phyloP scores from a whole-genome alignment of 2,113 vertebrate genomes.

The Dromaius novaehollandiae region DNA sequence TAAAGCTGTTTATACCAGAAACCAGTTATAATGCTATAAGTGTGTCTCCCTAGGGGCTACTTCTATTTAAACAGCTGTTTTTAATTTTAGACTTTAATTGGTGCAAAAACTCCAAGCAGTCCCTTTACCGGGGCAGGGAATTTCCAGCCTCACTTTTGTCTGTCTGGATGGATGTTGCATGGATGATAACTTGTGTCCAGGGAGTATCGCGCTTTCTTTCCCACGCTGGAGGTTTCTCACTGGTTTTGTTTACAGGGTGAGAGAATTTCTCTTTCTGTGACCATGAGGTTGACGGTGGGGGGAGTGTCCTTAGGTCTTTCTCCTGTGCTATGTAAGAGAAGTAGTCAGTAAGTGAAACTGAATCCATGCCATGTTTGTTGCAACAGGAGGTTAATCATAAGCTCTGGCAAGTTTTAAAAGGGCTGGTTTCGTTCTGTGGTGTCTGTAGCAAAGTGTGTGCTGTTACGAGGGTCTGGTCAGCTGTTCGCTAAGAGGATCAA shows the following conservation, averaged over 20 bases:
- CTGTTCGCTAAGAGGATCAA: neutral
- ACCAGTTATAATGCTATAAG: constrained; percentile 16
- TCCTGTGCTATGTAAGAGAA: neutral
- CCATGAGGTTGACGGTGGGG: neutral
- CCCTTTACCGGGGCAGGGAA: constrained; percentile 21
- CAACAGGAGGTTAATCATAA: constrained; percentile 55
- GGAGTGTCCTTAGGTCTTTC: neutral
- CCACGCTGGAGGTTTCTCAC: neutral
- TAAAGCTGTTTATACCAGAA: constrained; percentile 31
- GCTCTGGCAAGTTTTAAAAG: constrained; percentile 29
- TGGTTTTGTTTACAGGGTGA: neutral
- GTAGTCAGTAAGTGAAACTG: constrained; percentile 37
- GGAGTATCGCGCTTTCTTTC: neutral
- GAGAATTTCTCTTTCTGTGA: neutral
- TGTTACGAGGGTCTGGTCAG: neutral
- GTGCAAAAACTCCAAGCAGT: neutral
- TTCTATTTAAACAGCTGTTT: constrained; percentile 47
- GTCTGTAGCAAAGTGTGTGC: neutral
- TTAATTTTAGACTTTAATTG: constrained; percentile 35
- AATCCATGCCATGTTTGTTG: constrained; percentile 47
- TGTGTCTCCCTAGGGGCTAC: constrained; percentile 39
- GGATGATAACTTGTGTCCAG: neutral
- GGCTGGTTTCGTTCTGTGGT: neutral
- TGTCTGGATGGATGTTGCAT: neutral
- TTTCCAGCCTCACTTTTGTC: neutral